Evolutionary conservation across 1,140 invertebrate species (phyloP).

Genomic region (Goniozus legneri): DNA sequence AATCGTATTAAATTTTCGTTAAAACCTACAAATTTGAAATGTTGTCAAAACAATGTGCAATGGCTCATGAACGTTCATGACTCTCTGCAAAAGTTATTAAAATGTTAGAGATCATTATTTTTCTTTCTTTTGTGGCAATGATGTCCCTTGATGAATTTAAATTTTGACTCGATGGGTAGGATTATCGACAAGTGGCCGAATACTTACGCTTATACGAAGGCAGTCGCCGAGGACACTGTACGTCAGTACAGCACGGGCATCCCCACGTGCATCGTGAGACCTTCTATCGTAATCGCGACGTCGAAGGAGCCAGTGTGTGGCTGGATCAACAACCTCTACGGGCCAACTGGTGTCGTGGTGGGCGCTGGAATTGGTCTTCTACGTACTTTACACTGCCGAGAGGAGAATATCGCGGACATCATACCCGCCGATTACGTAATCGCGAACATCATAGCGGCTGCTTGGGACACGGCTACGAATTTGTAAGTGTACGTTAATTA

Average conservation of each 20-base stretch:
- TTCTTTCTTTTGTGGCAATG: too few species aligned
- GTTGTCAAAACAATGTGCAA: too few species aligned
- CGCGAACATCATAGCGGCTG: constrained; percentile 74
- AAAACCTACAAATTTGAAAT: too few species aligned
- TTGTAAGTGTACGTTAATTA: constrained; percentile 24
- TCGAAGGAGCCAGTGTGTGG: constrained; percentile 67
- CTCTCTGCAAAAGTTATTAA: too few species aligned
- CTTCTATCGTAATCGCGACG: constrained; percentile 74
- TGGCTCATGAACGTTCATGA: too few species aligned
- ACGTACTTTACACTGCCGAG: constrained; percentile 65
- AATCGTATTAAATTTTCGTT: too few species aligned
- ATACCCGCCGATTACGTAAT: constrained; percentile 85
- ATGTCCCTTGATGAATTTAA: too few species aligned
- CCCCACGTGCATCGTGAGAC: constrained; percentile 71
- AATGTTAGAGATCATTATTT: too few species aligned
- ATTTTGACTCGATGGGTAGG: constrained; percentile 43
- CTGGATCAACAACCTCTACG: constrained; percentile 89
- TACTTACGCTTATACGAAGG: constrained; percentile 83
- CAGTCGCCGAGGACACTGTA: constrained; percentile 72
- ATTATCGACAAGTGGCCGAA: constrained; percentile 76
- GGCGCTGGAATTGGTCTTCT: constrained; percentile 72
- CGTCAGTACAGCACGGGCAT: constrained; percentile 63
- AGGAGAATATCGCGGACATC: constrained; percentile 68
- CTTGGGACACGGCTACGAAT: constrained; percentile 61
- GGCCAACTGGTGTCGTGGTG: constrained; percentile 66